A percentile compares a stretch with the other conserved stretches of the same genome.
phyloP scores from a whole-genome alignment of 37 sponge, comb jelly and placozoan genomes.

The Halisarca cf. caerulea region DNA sequence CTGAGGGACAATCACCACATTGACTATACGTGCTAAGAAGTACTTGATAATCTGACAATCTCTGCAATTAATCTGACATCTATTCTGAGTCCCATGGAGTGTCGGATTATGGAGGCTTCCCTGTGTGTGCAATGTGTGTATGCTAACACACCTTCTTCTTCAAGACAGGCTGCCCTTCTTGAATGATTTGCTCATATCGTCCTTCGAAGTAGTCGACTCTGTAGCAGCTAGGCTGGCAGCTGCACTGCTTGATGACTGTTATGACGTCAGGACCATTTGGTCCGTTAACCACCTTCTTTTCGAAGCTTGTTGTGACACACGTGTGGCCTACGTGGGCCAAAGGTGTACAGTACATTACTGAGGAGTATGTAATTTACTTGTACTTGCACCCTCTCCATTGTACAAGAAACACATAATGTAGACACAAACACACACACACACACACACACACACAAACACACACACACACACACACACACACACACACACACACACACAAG shows the following conservation, averaged over 20 bases:
- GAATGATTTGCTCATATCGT: too few species aligned
- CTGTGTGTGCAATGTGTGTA: not conserved
- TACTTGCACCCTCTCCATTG: not conserved
- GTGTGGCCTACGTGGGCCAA: not conserved
- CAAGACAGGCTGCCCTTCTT: too few species aligned
- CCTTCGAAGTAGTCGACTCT: not conserved
- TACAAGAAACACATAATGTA: not conserved
- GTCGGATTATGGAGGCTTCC: too few species aligned
- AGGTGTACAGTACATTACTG: too few species aligned
- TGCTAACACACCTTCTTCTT: not conserved
- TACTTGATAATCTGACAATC: too few species aligned
- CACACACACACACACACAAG: too few species aligned
- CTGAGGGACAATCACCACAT: too few species aligned
- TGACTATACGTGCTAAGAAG: too few species aligned
- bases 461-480: not conserved
- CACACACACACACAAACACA: not conserved
- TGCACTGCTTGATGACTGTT: not conserved
- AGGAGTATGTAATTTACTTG: too few species aligned
- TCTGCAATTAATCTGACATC: too few species aligned
- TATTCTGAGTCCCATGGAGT: too few species aligned
- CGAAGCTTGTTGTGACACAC: not conserved
- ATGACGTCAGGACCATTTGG: not conserved
- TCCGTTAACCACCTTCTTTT: not conserved
- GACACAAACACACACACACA: not conserved
- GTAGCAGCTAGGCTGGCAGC: conserved; percentile 2